phyloP scores from a whole-genome alignment of 2,888 invertebrate genomes.

The Lasioglossum marginatum region DNA sequence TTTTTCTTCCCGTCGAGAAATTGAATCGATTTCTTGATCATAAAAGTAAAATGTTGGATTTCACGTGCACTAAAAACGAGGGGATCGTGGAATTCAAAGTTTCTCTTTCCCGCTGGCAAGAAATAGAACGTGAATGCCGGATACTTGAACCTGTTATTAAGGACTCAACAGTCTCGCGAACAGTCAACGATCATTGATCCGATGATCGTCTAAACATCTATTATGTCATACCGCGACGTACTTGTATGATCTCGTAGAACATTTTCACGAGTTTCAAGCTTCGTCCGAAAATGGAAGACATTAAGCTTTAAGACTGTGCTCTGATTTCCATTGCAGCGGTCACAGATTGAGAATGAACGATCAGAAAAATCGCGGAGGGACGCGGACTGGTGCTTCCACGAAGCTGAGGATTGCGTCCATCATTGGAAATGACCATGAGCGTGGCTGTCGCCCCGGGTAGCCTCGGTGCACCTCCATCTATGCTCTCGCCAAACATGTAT shows the following conservation, averaged over 20 bases:
- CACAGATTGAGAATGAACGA: constrained; percentile 75
- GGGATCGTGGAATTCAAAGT: constrained; percentile 1
- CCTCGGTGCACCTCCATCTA: constrained; percentile 80
- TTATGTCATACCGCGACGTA: background rate
- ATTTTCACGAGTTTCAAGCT: background rate
- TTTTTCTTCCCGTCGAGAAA: background rate
- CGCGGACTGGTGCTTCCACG: constrained; percentile 72
- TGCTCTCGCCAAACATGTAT: constrained; percentile 81
- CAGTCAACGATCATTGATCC: background rate
- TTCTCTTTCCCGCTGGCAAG: background rate
- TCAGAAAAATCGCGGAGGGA: constrained; percentile 69
- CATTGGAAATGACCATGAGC: constrained; percentile 84
- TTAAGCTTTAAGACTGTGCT: background rate
- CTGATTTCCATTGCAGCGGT: constrained; percentile 38
- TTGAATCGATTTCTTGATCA: constrained; percentile 8
- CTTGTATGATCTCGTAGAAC: background rate
- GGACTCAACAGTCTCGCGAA: background rate
- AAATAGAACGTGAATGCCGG: constrained; percentile 32
- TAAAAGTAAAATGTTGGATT: background rate
- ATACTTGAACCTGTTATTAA: constrained; percentile 22
- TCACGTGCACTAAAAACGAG: background rate
- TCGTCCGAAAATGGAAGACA: background rate
- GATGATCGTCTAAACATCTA: background rate
- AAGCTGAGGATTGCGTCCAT: constrained; percentile 71
- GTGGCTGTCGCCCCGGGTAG: constrained; percentile 84